phyloP scores from a whole-genome alignment of 2,888 invertebrate genomes.

The Cheilosia soror region DNA sequence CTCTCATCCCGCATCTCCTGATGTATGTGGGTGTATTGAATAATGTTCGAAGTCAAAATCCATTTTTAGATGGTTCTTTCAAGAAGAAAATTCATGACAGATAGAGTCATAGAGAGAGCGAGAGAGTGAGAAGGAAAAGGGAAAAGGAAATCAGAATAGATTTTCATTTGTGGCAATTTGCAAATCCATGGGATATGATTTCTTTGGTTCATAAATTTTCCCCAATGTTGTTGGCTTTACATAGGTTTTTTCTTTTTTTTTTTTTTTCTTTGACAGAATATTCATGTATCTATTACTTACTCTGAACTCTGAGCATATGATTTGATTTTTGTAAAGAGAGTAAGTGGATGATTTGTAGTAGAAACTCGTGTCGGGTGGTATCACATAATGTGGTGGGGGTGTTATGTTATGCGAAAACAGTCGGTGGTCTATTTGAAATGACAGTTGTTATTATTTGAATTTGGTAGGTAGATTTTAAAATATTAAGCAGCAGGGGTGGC shows the following conservation, averaged over 20 bases:
- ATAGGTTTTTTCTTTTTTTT: conserved; percentile 19
- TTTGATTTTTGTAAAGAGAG: conserved; percentile 5
- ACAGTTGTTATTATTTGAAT: conserved; percentile 43
- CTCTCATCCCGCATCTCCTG: conserved; percentile 6
- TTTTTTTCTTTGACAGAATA: conserved; percentile 25
- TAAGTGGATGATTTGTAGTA: neutral
- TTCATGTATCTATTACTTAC: conserved; percentile 35
- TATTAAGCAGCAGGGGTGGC: conserved; percentile 45
- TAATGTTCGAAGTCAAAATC: conserved; percentile 59
- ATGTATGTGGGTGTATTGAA: conserved; percentile 48
- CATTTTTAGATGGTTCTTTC: conserved; percentile 52
- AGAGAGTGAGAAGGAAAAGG: conserved; percentile 20
- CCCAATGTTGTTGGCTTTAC: conserved; percentile 24
- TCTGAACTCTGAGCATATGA: conserved; percentile 20
- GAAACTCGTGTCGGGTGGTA: conserved; percentile 9
- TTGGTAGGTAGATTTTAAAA: neutral
- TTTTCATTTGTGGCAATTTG: conserved; percentile 69
- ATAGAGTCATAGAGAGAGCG: conserved; percentile 3
- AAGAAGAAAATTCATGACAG: conserved; percentile 2
- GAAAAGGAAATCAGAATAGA: conserved; percentile 54
- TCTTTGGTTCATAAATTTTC: conserved; percentile 49
- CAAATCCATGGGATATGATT: conserved; percentile 65
- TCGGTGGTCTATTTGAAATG: conserved; percentile 56
- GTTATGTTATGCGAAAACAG: conserved; percentile 29
- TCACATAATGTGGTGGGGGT: conserved; percentile 32